Conservation (phyloP, 2,113 vertebrate species). For the Cyprinodon variegatus region DNA sequence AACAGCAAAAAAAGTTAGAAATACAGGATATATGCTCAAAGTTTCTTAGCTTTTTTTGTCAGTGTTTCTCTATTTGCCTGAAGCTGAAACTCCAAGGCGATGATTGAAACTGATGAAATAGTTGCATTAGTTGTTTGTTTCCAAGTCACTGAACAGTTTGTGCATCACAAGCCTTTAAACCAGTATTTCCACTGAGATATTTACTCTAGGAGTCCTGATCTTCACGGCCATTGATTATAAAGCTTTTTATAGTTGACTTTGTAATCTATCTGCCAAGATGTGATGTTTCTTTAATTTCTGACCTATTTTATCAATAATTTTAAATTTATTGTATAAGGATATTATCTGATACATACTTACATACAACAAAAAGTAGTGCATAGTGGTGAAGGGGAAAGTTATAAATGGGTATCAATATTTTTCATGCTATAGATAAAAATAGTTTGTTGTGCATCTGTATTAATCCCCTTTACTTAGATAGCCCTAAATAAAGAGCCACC, state of each 20-base stretch:
- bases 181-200: neutral
- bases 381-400: neutral
- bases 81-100: neutral
- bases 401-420: neutral
- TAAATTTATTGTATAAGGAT: neutral
- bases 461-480: neutral
- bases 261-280: neutral
- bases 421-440: neutral
- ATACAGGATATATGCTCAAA: neutral
- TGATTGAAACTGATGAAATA: slow-evolving; percentile 2
- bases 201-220: neutral
- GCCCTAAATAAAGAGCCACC: neutral
- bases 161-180: neutral
- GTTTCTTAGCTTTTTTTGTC: neutral
- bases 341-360: neutral
- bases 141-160: neutral
- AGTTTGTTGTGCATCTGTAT: neutral
- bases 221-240: neutral
- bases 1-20: neutral
- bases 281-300: neutral
- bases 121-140: neutral
- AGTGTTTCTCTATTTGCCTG: neutral
- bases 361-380: neutral
- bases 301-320: neutral
- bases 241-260: neutral